These are phyloP conservation scores for Nephila pilipes DNA, from an alignment of 1,140 invertebrate species.

Conservation along the genomic window DNA sequence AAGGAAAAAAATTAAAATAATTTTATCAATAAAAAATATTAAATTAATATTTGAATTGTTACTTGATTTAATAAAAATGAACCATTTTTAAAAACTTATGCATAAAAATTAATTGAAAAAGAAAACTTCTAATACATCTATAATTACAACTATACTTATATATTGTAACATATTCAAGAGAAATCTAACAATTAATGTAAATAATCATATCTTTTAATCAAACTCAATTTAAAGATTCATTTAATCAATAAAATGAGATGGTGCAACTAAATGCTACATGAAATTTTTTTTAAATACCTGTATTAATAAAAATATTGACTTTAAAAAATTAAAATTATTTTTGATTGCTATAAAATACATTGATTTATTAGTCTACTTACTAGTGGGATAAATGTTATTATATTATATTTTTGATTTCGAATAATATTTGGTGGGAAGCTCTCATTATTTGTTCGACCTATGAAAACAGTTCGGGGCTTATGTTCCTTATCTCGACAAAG, in stretches of 20 bases:
- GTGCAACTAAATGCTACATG: no score
- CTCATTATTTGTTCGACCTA: conserved; percentile 82
- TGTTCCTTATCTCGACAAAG: conserved; percentile 81
- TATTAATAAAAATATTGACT: background rate
- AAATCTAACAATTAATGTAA: no score
- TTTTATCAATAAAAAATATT: background rate
- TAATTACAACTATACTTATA: no score
- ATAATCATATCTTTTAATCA: no score
- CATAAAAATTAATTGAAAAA: no score
- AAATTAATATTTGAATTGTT: no score
- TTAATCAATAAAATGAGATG: conserved; percentile 38
- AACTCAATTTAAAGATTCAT: conserved; percentile 8
- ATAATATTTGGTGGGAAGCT: conserved; percentile 98
- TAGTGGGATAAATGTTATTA: conserved; percentile 98
- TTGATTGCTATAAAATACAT: background rate
- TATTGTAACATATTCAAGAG: no score
- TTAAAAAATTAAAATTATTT: background rate
- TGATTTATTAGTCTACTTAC: conserved; percentile 83
- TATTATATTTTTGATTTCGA: conserved; percentile 99
- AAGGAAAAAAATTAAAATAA: conserved; percentile 78
- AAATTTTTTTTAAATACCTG: no score
- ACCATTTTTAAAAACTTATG: no score
- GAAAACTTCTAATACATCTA: no score
- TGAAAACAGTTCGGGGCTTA: conserved; percentile 82
- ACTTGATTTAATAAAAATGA: no score